These are phyloP conservation scores for Liparis tanakae DNA, from an alignment of 2,797 vertebrate genomes.

Conservation along the genomic window DNA sequence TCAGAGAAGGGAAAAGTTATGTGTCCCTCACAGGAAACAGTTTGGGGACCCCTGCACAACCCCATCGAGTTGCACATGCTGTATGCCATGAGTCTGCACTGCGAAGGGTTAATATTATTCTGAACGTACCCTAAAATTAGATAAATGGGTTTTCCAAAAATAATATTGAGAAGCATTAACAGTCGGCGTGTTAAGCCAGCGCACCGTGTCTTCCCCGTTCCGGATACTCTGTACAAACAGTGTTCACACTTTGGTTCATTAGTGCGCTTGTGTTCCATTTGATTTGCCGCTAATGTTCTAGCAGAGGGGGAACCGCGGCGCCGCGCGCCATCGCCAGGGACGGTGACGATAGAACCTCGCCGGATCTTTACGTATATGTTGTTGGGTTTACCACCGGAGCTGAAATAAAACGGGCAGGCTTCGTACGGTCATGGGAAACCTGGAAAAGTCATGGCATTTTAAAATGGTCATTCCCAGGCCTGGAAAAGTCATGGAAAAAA, in stretches of 20 bases:
- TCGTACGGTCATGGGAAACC: no score
- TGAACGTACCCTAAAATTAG: constrained; percentile 18
- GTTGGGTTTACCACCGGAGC: constrained; percentile 46
- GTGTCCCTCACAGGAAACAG: no score
- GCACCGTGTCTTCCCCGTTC: constrained; percentile 3
- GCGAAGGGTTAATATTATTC: constrained; percentile 7
- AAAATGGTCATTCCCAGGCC: no score
- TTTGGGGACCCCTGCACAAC: no score
- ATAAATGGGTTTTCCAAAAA: constrained; percentile 25
- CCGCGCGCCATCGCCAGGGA: constrained; percentile 51
- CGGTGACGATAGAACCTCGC: constrained; percentile 58
- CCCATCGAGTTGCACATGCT: not conserved
- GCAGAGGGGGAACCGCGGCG: constrained; percentile 34
- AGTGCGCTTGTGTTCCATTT: constrained; percentile 52
- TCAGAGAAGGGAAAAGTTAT: no score
- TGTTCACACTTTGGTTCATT: constrained; percentile 50
- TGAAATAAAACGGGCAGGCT: constrained; percentile 28
- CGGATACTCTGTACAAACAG: constrained; percentile 44
- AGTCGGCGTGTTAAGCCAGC: no score
- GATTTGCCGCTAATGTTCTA: constrained; percentile 62
- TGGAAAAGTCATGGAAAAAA: no score
- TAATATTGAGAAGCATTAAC: constrained; percentile 28
- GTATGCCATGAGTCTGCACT: not conserved
- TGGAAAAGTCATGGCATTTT: no score
- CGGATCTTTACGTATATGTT: constrained; percentile 50